Percentiles rank a stretch among this genome's conserved stretches.
Evolutionary conservation across 2,888 invertebrate genomes (phyloP).

Genomic region (Polymixis flavicincta): DNA sequence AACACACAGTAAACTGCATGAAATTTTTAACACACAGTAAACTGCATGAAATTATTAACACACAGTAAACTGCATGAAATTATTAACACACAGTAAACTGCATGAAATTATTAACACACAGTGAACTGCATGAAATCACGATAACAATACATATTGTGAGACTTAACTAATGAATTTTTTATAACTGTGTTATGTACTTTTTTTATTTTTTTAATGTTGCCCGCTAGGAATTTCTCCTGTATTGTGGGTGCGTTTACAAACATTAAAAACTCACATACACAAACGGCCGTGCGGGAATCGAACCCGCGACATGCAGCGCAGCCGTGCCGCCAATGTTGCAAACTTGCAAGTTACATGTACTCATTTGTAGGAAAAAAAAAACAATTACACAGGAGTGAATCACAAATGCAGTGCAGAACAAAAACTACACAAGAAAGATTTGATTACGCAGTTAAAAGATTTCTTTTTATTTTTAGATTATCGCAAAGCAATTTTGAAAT

Average conservation of each 20-base stretch:
- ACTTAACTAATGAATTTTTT: background rate
- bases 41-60: too few species aligned
- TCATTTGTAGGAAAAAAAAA: conserved; percentile 14
- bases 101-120: too few species aligned
- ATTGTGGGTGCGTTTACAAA: too few species aligned
- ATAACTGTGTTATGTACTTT: background rate
- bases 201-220: too few species aligned
- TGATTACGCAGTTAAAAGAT: background rate
- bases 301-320: too few species aligned
- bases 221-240: too few species aligned
- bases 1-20: background rate
- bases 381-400: conserved; percentile 1
- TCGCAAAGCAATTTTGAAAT: background rate
- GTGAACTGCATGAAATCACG: background rate
- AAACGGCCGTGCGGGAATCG: too few species aligned
- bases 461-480: conserved; percentile 16
- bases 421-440: conserved; percentile 31
- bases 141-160: background rate
- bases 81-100: too few species aligned
- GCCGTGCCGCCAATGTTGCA: too few species aligned
- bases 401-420: conserved; percentile 13
- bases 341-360: background rate
- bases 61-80: background rate
- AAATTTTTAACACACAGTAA: too few species aligned
- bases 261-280: too few species aligned